phyloP scores from a whole-genome alignment of 1,140 invertebrate genomes.

The Anagrus nilaparvatae region DNA sequence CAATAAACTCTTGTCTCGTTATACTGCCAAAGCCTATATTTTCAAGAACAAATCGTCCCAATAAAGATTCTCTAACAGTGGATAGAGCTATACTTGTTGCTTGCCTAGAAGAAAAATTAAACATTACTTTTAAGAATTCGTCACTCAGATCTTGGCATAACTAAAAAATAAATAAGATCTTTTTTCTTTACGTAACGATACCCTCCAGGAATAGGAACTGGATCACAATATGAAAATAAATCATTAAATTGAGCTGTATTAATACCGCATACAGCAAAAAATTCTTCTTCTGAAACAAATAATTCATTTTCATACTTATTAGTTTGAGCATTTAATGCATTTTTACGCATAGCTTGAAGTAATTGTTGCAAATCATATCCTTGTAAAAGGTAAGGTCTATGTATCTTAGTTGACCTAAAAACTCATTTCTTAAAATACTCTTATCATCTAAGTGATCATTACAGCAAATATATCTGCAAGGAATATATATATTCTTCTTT shows the following conservation, averaged over 20 bases:
- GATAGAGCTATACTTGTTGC: not conserved
- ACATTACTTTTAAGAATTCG: conserved; percentile 2
- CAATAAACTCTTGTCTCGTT: not conserved
- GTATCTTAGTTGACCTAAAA: too few species aligned
- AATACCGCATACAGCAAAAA: not conserved
- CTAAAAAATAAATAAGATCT: not conserved
- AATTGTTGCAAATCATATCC: not conserved
- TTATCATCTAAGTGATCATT: too few species aligned
- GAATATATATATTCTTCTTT: conserved; percentile 4
- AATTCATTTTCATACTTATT: not conserved
- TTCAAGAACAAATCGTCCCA: not conserved
- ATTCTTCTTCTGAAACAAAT: not conserved
- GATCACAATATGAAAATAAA: not conserved
- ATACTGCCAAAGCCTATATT: conserved; percentile 3
- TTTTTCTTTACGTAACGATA: not conserved
- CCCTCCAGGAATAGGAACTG: not conserved
- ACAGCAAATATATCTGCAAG: too few species aligned
- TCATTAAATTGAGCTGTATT: not conserved
- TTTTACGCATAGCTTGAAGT: not conserved
- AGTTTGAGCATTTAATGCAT: not conserved
- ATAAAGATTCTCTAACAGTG: conserved; percentile 1
- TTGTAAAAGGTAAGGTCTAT: not conserved
- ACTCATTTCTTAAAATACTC: too few species aligned
- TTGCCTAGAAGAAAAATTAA: not conserved
- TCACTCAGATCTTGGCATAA: not conserved